Base-by-base conservation (phyloP, 2,113 vertebrate genomes). In the Aythya baeri region DNA sequence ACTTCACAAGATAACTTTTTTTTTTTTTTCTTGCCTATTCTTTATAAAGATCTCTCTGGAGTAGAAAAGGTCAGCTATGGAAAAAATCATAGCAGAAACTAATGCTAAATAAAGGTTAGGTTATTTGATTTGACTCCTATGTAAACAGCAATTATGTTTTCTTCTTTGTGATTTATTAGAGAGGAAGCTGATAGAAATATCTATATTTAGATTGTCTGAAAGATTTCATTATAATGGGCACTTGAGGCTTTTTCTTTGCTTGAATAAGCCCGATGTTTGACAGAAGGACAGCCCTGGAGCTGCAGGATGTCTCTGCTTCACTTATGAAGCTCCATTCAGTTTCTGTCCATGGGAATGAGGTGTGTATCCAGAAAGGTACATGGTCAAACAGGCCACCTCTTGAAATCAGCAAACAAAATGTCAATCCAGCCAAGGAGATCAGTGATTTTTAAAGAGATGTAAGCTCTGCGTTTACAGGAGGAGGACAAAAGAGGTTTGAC, bases 71-170 rank as follows among this genome's bases (percentile, higher is more conserved):
- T 94, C 94, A 86, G 1, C 38, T 67, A 52, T 78, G 59, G 71
- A 85, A 90, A 93, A 94, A 94, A 23, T 65, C 65, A 49, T 61
- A 62, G 52, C 20, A 82, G 72, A 87, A 92, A 72, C 41, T 58
- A 89, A 31, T 34, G 72, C 46, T 92, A 84, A 94, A 76, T 83
- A 92, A 95, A 96, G 93, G 85, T 89, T 90, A 77, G 26, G 73
- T 90, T 61, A 90, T 86, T 89, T 83, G 57, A 70, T 83, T 93
- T 92, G 61, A 81, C 89, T 96, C 70, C 32, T 75, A 11, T 88
- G 59, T 91, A 93, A 89, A 86, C 71, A 88, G 46, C 65, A 94
- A 68, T 88, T 77, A 13, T 76, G 41, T 80, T 89, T 86, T 83
- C 41, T 76, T 88, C 62, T 58, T 83, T 50, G 50, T 70, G 50